phyloP scores from a whole-genome alignment of 2,113 vertebrate species.

The Solea senegalensis region DNA sequence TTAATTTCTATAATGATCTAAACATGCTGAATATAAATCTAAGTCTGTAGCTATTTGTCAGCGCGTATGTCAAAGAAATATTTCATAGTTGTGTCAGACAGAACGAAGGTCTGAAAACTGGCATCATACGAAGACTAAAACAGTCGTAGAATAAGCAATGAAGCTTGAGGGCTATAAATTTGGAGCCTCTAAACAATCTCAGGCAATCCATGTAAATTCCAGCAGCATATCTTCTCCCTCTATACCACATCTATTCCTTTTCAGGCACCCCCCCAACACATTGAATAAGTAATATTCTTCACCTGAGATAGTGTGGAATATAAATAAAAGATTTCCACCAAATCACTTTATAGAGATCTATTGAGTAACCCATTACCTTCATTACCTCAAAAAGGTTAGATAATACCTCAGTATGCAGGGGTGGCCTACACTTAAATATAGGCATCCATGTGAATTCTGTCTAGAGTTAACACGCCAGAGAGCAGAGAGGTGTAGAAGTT shows the following conservation, averaged over 20 bases:
- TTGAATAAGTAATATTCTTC: slow-evolving; percentile 33
- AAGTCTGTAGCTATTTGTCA: slow-evolving; percentile 1
- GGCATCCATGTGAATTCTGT: slow-evolving; percentile 46
- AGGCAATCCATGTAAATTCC: slow-evolving; percentile 18
- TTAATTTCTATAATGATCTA: slow-evolving; percentile 13
- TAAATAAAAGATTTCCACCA: slow-evolving; percentile 59
- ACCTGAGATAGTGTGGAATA: slow-evolving; percentile 47
- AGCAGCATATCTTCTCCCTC: neutral
- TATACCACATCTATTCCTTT: slow-evolving; percentile 14
- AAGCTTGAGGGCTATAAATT: neutral
- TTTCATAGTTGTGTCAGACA: neutral
- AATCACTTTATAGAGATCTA: slow-evolving; percentile 61
- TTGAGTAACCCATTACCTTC: slow-evolving; percentile 59
- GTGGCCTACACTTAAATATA: slow-evolving; percentile 55
- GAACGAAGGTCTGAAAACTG: neutral
- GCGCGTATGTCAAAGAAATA: slow-evolving; percentile 5
- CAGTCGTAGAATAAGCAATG: neutral
- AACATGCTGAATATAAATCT: slow-evolving; percentile 21
- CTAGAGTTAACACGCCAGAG: slow-evolving; percentile 46
- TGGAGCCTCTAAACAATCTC: neutral
- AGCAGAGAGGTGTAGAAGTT: slow-evolving; percentile 27
- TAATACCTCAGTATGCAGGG: slow-evolving; percentile 52
- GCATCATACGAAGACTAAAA: neutral
- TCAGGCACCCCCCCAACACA: slow-evolving; percentile 17
- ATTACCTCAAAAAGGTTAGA: slow-evolving; percentile 47